These are phyloP conservation scores for Euura saliciscinereae DNA, from an alignment of 1,140 invertebrate genomes.

Conservation along the genomic window DNA sequence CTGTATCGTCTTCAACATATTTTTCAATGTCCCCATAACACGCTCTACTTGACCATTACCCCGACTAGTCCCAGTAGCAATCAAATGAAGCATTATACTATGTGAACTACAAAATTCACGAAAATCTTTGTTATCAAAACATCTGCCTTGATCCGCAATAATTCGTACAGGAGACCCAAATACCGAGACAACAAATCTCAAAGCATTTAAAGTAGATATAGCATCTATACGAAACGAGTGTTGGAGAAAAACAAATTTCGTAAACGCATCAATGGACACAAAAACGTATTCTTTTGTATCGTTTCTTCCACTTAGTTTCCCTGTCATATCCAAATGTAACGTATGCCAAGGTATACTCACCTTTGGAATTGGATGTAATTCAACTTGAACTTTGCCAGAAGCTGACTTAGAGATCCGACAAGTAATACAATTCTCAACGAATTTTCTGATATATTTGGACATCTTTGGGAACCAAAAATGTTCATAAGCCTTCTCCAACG, in stretches of 20 bases:
- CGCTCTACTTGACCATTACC: constrained; percentile 38
- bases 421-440: constrained; percentile 32
- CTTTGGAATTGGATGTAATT: constrained; percentile 40
- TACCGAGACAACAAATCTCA: constrained; percentile 23
- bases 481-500: constrained; percentile 33
- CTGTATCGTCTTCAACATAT: constrained; percentile 38
- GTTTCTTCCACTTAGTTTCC: constrained; percentile 28
- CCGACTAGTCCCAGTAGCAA: constrained; percentile 21
- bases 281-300: constrained; percentile 33
- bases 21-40: constrained; percentile 36
- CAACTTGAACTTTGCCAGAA: constrained; percentile 29
- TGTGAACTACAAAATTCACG: constrained; percentile 35
- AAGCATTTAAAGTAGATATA: not conserved
- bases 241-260: constrained; percentile 30
- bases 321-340: constrained; percentile 35
- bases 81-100: constrained; percentile 23
- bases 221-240: not conserved
- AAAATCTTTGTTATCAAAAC: constrained; percentile 39
- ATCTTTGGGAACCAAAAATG: constrained; percentile 40
- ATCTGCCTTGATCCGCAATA: constrained; percentile 40
- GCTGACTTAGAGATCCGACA: constrained; percentile 32
- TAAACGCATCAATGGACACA: constrained; percentile 45
- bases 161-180: constrained; percentile 36
- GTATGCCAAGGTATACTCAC: constrained; percentile 39
- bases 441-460: constrained; percentile 31